phyloP scores from a whole-genome alignment of 2,888 invertebrate species.

The Phaedon cochleariae region DNA sequence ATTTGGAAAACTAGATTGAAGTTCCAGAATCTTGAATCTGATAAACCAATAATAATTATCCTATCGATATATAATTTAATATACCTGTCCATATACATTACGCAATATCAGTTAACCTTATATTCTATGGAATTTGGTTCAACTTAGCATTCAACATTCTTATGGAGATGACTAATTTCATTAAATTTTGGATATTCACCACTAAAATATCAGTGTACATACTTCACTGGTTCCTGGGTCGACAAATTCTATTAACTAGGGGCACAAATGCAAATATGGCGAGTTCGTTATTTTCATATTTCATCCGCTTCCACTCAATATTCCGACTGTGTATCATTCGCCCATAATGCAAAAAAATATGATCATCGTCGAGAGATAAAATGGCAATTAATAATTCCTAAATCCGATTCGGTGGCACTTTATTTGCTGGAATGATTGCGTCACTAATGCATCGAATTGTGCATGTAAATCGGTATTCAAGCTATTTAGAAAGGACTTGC shows the following conservation, averaged over 20 bases:
- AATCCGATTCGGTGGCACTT: not conserved
- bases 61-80: too few relatives aligned
- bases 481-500: not conserved
- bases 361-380: not conserved
- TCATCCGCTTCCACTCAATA: slow-evolving; percentile 6
- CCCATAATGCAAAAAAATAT: not conserved
- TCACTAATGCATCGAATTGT: not conserved
- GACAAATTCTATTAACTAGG: not conserved
- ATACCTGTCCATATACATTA: too few relatives aligned
- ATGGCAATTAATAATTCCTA: not conserved
- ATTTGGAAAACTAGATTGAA: too few relatives aligned
- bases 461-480: not conserved
- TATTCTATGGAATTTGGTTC: too few relatives aligned
- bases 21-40: too few relatives aligned
- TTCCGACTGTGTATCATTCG: slow-evolving; percentile 1
- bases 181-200: too few relatives aligned
- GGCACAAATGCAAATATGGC: slow-evolving; percentile 17
- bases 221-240: not conserved
- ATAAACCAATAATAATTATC: too few relatives aligned
- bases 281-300: slow-evolving; percentile 18
- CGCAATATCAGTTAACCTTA: too few relatives aligned
- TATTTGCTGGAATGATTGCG: not conserved
- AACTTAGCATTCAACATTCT: too few relatives aligned
- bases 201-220: not conserved
- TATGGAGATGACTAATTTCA: too few relatives aligned